A percentile compares a stretch with the other conserved stretches of the same genome.
phyloP scores from a whole-genome alignment of 2,888 invertebrate genomes.

The Oligia strigilis region DNA sequence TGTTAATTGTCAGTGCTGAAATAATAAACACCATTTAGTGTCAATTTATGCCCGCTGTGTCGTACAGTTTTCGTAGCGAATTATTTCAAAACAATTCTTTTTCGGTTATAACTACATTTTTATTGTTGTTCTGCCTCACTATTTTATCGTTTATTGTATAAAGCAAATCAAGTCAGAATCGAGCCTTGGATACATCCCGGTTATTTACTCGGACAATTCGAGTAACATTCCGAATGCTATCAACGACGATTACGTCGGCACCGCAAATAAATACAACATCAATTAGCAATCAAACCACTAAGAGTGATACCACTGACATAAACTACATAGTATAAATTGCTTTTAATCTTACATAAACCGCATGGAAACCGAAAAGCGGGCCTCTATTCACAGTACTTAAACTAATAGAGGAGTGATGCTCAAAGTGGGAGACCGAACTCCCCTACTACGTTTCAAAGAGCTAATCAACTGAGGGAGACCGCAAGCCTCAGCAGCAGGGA shows the following conservation, averaged over 20 bases:
- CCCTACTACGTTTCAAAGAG: constrained; percentile 34
- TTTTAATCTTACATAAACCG: constrained; percentile 35
- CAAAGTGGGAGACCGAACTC: constrained; percentile 41
- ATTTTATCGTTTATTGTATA: background rate
- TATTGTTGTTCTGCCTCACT: background rate
- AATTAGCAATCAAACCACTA: constrained; percentile 59
- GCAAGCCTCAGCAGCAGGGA: constrained; percentile 39
- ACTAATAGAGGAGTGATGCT: constrained; percentile 50
- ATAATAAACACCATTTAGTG: constrained; percentile 33
- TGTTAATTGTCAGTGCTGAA: constrained; percentile 30
- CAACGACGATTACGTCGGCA: constrained; percentile 41
- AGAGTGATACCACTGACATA: constrained; percentile 42
- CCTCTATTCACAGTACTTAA: constrained; percentile 49
- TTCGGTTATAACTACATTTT: background rate
- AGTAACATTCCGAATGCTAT: constrained; percentile 42
- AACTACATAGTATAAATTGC: constrained; percentile 44
- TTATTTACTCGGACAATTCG: constrained; percentile 30
- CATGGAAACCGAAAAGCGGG: constrained; percentile 43
- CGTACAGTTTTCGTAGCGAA: constrained; percentile 4
- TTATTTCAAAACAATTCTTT: constrained; percentile 14
- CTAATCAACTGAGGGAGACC: constrained; percentile 51
- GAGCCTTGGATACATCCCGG: background rate
- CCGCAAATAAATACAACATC: constrained; percentile 56
- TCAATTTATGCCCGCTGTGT: constrained; percentile 6
- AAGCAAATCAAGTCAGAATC: background rate